A percentile compares a stretch with the other conserved stretches of the same genome.
Conservation (phyloP, 2,888 invertebrate genomes). For the Bhutanitis thaidina region DNA sequence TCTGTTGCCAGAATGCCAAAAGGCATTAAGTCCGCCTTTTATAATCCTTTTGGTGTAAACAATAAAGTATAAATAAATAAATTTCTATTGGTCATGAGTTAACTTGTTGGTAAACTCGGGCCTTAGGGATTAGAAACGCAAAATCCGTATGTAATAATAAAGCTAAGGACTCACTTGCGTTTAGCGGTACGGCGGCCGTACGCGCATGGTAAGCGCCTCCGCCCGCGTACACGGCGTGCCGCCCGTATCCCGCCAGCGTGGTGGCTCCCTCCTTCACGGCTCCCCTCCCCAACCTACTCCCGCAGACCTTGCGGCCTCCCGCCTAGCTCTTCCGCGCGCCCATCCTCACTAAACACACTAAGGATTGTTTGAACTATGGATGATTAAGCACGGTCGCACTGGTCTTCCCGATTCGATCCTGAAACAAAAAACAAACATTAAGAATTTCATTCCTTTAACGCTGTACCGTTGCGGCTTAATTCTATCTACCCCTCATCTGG, state of each 20-base stretch:
- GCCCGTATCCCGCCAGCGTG: constrained; percentile 73
- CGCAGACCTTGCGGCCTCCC: not conserved
- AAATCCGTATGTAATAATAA: too few relatives aligned
- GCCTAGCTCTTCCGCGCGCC: constrained; percentile 6
- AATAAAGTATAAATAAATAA: too few relatives aligned
- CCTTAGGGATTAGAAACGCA: too few relatives aligned
- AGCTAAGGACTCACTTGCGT: constrained; percentile 77
- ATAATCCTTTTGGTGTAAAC: too few relatives aligned
- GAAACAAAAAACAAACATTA: constrained; percentile 7
- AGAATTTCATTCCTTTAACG: too few relatives aligned
- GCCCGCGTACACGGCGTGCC: constrained; percentile 66
- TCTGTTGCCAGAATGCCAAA: too few relatives aligned
- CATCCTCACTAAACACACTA: constrained; percentile 9
- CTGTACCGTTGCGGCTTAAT: too few relatives aligned
- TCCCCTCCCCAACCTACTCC: constrained; percentile 19
- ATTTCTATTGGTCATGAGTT: too few relatives aligned
- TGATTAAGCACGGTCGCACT: not conserved
- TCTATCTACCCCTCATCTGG: too few relatives aligned
- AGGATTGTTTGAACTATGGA: not conserved
- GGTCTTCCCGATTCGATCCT: constrained; percentile 7
- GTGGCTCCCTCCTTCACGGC: constrained; percentile 18
- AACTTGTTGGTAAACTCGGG: too few relatives aligned
- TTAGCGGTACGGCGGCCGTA: constrained; percentile 68
- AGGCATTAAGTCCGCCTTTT: too few relatives aligned
- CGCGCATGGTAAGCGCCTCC: constrained; percentile 67